Base-by-base conservation (phyloP, 2,797 vertebrate genomes). In the Knipowitschia caucasica region DNA sequence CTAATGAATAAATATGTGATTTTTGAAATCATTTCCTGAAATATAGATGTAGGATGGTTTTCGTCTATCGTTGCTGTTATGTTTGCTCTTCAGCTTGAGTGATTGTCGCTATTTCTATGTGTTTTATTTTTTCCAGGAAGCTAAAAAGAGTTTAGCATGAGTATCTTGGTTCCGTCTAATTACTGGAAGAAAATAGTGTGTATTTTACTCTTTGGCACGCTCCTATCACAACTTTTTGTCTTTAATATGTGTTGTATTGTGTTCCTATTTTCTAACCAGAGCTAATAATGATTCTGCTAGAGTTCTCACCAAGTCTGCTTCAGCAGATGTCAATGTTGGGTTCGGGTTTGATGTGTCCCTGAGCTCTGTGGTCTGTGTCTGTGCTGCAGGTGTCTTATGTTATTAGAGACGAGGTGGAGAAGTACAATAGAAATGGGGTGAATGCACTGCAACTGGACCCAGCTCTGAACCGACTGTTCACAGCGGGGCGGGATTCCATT, bases 331-430 rank as follows among this genome's bases (percentile, higher is more conserved):
- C 3, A 23, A 21, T 21, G 18, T 23, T 26, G 24, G 24, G 4
- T n/a, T n/a, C n/a, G n/a, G n/a, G n/a, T n/a, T n/a, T n/a, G 17
- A 30, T 18, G 26, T 18, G n/a, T 29, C 26, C n/a, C n/a, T 29
- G 42, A 14, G n/a, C 15, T 46, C 44, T 20, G 17, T 47, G 17
- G 11, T 18, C 11, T 59, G n/a, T 50, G n/a, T 50, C 14, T 64
- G 17, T 76, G 36, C 49, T 54, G 34, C 75, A 99, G 97, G 97
- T 99, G 26, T 99, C 97, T 5, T 99, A 98, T 63, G 96, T 99
- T 59, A 98, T 98, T 88, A 91, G 97, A 84, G 97, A 99, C 78
- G 97, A 99, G 72, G 96, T 98, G 70, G 97, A 99, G 83, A 99
- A 98, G 72, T 94, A 96, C 76, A 99, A 98, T 65, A 90, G 97